Percentiles rank a stretch among this genome's conserved stretches.
phyloP scores from a whole-genome alignment of 2,888 invertebrate species.

The Dermolepida albohirtum region DNA sequence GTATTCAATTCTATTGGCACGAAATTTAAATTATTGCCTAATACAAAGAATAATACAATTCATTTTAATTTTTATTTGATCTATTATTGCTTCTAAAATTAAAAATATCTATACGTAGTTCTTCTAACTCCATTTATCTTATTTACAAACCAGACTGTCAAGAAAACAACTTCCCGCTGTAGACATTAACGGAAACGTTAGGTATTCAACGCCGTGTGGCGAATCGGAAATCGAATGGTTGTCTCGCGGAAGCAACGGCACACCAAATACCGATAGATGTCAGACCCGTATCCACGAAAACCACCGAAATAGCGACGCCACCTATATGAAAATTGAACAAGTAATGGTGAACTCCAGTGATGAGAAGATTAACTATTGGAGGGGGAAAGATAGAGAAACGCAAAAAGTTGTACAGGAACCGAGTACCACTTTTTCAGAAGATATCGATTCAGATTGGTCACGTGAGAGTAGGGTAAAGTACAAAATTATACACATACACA shows the following conservation, averaged over 20 bases:
- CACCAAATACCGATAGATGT: slow-evolving; percentile 3
- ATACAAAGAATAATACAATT: too few relatives aligned
- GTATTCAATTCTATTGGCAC: too few relatives aligned
- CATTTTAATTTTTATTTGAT: too few relatives aligned
- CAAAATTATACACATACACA: too few relatives aligned
- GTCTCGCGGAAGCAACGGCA: slow-evolving; percentile 69
- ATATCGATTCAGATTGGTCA: slow-evolving; percentile 50
- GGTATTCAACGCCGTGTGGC: slow-evolving; percentile 72
- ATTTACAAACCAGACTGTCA: slow-evolving; percentile 66
- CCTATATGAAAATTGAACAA: slow-evolving; percentile 17
- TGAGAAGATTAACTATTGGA: slow-evolving; percentile 58
- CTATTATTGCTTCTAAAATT: background rate
- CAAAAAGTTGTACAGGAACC: slow-evolving; percentile 2
- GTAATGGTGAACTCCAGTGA: slow-evolving; percentile 8
- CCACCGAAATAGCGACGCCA: slow-evolving; percentile 3
- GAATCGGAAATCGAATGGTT: slow-evolving; percentile 85
- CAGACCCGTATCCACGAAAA: slow-evolving; percentile 2
- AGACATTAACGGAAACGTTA: slow-evolving; percentile 77
- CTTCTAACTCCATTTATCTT: background rate
- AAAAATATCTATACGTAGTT: background rate
- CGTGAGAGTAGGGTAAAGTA: slow-evolving; percentile 43
- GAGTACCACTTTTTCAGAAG: slow-evolving; percentile 30
- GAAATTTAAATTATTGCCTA: too few relatives aligned
- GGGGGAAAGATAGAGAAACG: slow-evolving; percentile 50
- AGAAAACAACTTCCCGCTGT: slow-evolving; percentile 80